Evolutionary conservation across 1,140 invertebrate genomes (phyloP).

Genomic region (Lamellibrachia luymesi): DNA sequence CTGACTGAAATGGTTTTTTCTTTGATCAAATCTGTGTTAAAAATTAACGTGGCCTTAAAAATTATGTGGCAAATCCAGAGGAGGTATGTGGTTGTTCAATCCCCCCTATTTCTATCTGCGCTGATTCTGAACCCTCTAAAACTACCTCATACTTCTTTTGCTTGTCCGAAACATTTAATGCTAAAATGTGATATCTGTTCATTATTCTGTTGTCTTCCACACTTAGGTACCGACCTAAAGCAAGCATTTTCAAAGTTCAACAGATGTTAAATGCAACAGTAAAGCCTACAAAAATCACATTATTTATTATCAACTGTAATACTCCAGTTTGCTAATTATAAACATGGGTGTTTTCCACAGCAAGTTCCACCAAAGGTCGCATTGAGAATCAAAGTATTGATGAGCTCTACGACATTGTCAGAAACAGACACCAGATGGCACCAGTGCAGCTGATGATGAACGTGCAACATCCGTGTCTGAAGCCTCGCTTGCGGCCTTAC

Average conservation of each 20-base stretch:
- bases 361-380: neutral
- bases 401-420: slow-evolving; percentile 56
- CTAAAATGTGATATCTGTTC: too few species aligned
- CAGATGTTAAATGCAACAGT: too few species aligned
- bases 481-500: slow-evolving; percentile 65
- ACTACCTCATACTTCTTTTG: too few species aligned
- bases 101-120: too few species aligned
- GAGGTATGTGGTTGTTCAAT: too few species aligned
- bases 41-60: neutral
- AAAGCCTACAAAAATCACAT: neutral
- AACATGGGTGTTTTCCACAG: neutral
- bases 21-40: neutral
- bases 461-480: slow-evolving; percentile 61
- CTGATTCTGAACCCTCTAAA: too few species aligned
- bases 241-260: too few species aligned
- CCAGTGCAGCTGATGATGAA: slow-evolving; percentile 24
- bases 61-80: too few species aligned
- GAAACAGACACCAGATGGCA: slow-evolving; percentile 50
- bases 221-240: too few species aligned
- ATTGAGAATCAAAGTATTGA: slow-evolving; percentile 56
- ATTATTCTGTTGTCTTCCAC: too few species aligned
- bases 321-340: neutral
- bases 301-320: neutral
- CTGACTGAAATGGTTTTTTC: neutral
- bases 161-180: too few species aligned